Base-by-base conservation (phyloP, 2,888 invertebrate species). In the Eretmocerus hayati region DNA sequence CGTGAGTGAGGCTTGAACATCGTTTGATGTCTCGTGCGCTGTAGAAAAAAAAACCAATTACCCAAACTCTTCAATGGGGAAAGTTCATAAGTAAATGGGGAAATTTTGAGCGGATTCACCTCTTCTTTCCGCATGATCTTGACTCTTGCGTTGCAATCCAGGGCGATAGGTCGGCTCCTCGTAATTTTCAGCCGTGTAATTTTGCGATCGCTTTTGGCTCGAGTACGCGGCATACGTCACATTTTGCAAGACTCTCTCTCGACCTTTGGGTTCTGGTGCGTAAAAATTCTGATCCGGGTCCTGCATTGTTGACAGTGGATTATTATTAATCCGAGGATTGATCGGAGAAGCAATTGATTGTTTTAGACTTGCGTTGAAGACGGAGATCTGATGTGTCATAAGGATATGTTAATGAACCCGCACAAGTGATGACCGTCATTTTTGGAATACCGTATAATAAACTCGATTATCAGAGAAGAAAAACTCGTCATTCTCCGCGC, bases 1-100 rank as follows among this genome's bases (percentile, higher is more conserved):
- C 13, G 62, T 60, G 4, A 55, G 8, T 16, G 52, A 11, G 4
- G 58, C 52, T 6, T 62, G 57, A 4, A 58, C 53, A 37, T 51
- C 42, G 9, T 19, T 35, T 1, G 26, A 13, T 22, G 46, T 13
- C 16, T 48, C 45, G 39, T 45, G 44, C 11, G 15, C 40, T 43
- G 23, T 4, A 5, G 8, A 8, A 19, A 15, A 35, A 35, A 3
- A 11, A 35, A 35, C 15, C 16, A 3, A 8, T 13, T 33, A 4
- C 35, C 15, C 9, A 3, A 4, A 35, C 16, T 3, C n/a, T 15
- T 19, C 18, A 19, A 9, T 26, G 26, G 26, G 26, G 26, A 6
- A 11, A 26, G 26, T n/a, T n/a, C 26, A 11, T 26, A 26, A 26
- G 26, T 11, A 26, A 26, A 11, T 26, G 6, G 26, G 26, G 8